A percentile compares a stretch with the other conserved stretches of the same genome.
Evolutionary conservation across 1,140 invertebrate species (phyloP).

Genomic region (Apis florea): DNA sequence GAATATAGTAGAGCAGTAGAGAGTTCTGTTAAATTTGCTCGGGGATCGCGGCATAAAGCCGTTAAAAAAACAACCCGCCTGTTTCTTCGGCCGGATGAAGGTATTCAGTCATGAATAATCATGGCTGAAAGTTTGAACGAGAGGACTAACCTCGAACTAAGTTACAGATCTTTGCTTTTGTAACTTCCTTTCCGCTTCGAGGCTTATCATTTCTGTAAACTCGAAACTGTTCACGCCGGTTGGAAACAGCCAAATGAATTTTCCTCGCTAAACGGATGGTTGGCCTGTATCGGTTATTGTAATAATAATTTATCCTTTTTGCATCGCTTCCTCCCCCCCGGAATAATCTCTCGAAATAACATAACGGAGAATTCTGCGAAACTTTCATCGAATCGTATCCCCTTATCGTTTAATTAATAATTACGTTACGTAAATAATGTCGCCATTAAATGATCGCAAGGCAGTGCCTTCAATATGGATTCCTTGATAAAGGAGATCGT

Average conservation of each 20-base stretch:
- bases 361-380: background rate
- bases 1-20: constrained; percentile 5
- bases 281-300: background rate
- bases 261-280: background rate
- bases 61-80: constrained; percentile 33
- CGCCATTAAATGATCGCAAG: constrained; percentile 41
- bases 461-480: constrained; percentile 44
- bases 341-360: background rate
- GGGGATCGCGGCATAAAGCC: constrained; percentile 14
- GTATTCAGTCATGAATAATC: constrained; percentile 47
- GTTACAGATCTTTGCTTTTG: constrained; percentile 22
- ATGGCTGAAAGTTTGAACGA: constrained; percentile 22
- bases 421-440: background rate
- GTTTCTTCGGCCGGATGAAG: constrained; percentile 37
- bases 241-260: background rate
- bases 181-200: constrained; percentile 13
- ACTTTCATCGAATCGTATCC: background rate
- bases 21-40: constrained; percentile 16
- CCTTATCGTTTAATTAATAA: background rate
- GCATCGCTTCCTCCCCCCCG: background rate
- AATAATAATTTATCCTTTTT: constrained; percentile 2
- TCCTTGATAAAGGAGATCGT: background rate
- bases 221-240: background rate
- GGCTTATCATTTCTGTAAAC: constrained; percentile 34
- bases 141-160: constrained; percentile 8